Conservation (phyloP, 2,797 vertebrate species). For the Parauchenoglanis ngamensis region DNA sequence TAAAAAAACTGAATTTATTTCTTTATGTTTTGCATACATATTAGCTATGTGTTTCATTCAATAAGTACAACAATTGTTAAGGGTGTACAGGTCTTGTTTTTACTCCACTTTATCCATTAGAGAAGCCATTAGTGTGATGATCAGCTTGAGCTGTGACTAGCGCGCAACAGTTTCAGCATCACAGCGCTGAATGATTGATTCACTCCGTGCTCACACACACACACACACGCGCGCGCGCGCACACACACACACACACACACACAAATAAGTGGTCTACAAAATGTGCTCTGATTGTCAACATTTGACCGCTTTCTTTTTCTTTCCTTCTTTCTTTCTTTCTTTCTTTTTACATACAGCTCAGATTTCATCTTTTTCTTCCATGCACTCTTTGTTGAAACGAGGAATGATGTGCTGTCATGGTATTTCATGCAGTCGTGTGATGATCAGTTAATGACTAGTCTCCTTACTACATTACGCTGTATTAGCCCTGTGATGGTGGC, state of each 20-base stretch:
- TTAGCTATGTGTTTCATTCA: background rate
- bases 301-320: background rate
- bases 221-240: background rate
- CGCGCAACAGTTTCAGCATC: slow-evolving; percentile 55
- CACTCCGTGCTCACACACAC: slow-evolving; percentile 5
- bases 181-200: slow-evolving; percentile 55
- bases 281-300: background rate
- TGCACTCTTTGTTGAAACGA: background rate
- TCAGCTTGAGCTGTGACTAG: slow-evolving; percentile 37
- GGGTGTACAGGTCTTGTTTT: slow-evolving; percentile 11
- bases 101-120: slow-evolving; percentile 47
- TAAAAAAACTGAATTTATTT: background rate
- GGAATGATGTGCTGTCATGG: background rate
- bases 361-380: background rate
- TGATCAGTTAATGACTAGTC: slow-evolving; percentile 4
- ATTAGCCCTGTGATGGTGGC: background rate
- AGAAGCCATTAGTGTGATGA: slow-evolving; percentile 51
- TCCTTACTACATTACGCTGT: background rate
- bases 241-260: slow-evolving; percentile 8
- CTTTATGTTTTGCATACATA: background rate
- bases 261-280: slow-evolving; percentile 8
- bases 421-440: background rate
- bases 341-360: background rate
- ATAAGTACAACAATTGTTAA: background rate
- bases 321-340: no score